A percentile compares a stretch with the other conserved stretches of the same genome.
These are phyloP conservation scores for Zele albiditarsus DNA, from an alignment of 2,888 invertebrate genomes.

Conservation along the genomic window DNA sequence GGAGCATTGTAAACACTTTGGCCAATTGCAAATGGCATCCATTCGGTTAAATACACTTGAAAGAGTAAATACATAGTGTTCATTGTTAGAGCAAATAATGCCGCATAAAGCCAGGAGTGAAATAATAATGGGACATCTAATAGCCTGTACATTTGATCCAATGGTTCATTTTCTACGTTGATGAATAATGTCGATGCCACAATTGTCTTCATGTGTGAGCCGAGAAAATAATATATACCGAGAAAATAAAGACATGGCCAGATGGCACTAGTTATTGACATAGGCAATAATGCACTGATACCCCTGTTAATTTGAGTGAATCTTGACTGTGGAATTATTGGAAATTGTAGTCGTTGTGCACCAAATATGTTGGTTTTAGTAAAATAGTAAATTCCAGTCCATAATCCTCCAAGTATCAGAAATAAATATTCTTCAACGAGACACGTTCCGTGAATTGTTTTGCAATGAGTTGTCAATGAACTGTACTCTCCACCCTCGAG, in stretches of 20 bases:
- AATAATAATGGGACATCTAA: constrained; percentile 75
- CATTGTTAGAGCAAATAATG: constrained; percentile 81
- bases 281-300: constrained; percentile 76
- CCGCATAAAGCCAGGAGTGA: constrained; percentile 81
- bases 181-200: constrained; percentile 76
- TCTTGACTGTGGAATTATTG: constrained; percentile 82
- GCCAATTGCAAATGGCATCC: constrained; percentile 79
- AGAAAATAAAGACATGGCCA: constrained; percentile 79
- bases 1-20: constrained; percentile 63
- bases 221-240: constrained; percentile 78
- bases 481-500: constrained; percentile 78
- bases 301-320: constrained; percentile 79
- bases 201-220: constrained; percentile 75
- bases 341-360: constrained; percentile 77
- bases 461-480: constrained; percentile 72
- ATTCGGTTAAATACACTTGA: constrained; percentile 82
- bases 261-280: constrained; percentile 77
- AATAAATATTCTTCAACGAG: constrained; percentile 81
- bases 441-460: constrained; percentile 74
- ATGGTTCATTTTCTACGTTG: constrained; percentile 74
- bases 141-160: constrained; percentile 74
- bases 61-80: constrained; percentile 82
- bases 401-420: constrained; percentile 78
- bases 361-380: constrained; percentile 76
- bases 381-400: constrained; percentile 80